Conservation (phyloP, 2,113 vertebrate species). For the Montifringilla adamsi region DNA sequence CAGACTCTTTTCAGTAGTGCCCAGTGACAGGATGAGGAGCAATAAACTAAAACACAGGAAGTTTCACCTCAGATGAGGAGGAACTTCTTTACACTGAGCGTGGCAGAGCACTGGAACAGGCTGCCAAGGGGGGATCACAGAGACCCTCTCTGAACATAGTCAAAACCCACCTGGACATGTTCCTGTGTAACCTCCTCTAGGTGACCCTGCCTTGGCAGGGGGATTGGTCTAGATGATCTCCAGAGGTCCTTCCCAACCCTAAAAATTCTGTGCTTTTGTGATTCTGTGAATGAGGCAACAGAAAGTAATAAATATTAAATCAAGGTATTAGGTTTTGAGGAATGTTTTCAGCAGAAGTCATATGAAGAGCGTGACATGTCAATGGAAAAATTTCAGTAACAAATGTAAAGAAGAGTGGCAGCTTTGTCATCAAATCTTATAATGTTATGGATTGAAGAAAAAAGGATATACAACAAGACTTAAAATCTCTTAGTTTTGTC, state of each 20-base stretch:
- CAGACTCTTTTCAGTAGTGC: neutral
- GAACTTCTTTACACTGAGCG: neutral
- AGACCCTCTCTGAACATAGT: neutral
- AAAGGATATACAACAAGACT: neutral
- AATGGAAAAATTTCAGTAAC: neutral
- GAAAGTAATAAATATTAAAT: neutral
- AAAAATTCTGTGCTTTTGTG: neutral
- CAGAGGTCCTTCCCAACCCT: neutral
- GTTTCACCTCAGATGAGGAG: neutral
- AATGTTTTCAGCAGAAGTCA: neutral
- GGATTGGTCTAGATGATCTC: neutral
- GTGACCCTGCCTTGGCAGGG: neutral
- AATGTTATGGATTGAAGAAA: neutral
- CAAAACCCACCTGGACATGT: fast-evolving
- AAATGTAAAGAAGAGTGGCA: neutral
- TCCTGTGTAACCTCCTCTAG: too few relatives aligned
- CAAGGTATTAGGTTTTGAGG: neutral
- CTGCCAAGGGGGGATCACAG: fast-evolving
- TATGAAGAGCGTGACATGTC: neutral
- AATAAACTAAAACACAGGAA: neutral
- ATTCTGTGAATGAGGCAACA: neutral
- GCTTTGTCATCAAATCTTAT: neutral
- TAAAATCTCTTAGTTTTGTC: neutral
- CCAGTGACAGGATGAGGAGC: neutral
- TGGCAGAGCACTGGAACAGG: neutral